Evolutionary conservation across 2,113 vertebrate genomes (phyloP).

Genomic region (Lycocorax pyrrhopterus): DNA sequence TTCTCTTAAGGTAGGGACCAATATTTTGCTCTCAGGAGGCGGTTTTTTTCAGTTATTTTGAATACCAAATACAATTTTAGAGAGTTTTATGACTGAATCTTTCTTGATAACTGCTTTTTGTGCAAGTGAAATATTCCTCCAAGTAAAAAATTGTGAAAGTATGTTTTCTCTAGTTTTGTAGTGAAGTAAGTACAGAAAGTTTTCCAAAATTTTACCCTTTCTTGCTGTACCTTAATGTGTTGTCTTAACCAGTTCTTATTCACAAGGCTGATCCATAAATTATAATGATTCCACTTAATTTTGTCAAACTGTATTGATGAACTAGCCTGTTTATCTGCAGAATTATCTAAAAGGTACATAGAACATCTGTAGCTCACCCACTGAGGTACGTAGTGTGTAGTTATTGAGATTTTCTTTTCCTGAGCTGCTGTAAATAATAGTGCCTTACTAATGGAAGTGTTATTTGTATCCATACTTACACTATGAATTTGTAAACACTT

Average conservation of each 20-base stretch:
- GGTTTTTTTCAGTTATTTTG: not conserved
- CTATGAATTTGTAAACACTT: not conserved
- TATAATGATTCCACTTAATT: not conserved
- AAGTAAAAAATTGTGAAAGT: not conserved
- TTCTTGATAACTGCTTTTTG: not conserved
- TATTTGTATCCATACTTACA: not conserved
- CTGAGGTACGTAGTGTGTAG: not conserved
- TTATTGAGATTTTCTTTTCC: not conserved
- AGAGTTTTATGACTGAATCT: not conserved
- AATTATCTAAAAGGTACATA: not conserved
- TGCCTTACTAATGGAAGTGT: not conserved
- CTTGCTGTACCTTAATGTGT: not conserved
- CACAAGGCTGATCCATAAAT: not conserved
- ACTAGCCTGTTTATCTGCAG: not conserved
- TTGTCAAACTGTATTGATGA: not conserved
- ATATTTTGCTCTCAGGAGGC: not conserved
- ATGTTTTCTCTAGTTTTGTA: not conserved
- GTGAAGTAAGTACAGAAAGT: not conserved
- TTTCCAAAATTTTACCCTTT: not conserved
- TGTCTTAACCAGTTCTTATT: not conserved
- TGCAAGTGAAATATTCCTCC: not conserved
- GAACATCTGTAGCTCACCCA: not conserved
- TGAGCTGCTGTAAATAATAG: not conserved
- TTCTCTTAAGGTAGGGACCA: constrained; percentile 44
- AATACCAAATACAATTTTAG: not conserved